Evolutionary conservation across 2,797 vertebrate species (phyloP).

Genomic region (Oryzias dopingdopingensis): DNA sequence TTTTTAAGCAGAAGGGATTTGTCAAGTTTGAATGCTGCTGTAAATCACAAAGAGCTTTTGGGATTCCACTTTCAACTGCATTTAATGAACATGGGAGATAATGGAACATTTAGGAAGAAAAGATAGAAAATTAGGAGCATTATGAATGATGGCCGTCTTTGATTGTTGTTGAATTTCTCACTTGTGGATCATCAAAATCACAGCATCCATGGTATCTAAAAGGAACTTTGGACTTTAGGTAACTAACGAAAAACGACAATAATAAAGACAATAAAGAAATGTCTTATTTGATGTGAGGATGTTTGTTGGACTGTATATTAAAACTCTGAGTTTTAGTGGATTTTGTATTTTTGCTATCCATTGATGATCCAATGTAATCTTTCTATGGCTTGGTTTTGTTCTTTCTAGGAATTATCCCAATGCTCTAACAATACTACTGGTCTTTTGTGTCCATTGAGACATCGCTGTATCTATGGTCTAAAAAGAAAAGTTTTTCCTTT

Average conservation of each 20-base stretch:
- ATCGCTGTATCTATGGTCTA: too few species aligned
- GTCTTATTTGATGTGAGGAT: too few species aligned
- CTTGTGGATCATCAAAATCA: too few species aligned
- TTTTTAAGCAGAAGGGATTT: neutral
- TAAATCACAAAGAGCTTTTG: neutral
- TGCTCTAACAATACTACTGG: neutral
- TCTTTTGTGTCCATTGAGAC: neutral
- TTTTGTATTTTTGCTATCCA: too few species aligned
- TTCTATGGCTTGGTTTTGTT: neutral
- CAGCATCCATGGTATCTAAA: neutral
- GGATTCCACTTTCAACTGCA: neutral
- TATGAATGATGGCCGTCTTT: neutral
- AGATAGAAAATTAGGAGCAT: neutral
- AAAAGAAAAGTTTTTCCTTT: neutral
- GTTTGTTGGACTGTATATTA: too few species aligned
- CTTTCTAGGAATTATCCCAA: neutral
- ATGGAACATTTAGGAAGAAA: neutral
- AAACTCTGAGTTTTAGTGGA: too few species aligned
- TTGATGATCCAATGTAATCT: neutral
- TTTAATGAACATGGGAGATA: neutral
- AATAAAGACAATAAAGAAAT: neutral
- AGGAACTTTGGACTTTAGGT: too few species aligned
- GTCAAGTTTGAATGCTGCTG: neutral
- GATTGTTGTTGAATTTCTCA: too few species aligned
- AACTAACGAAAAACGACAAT: too few species aligned